Conservation (phyloP, 2,797 vertebrate species). For the Serranus cabrilla region DNA sequence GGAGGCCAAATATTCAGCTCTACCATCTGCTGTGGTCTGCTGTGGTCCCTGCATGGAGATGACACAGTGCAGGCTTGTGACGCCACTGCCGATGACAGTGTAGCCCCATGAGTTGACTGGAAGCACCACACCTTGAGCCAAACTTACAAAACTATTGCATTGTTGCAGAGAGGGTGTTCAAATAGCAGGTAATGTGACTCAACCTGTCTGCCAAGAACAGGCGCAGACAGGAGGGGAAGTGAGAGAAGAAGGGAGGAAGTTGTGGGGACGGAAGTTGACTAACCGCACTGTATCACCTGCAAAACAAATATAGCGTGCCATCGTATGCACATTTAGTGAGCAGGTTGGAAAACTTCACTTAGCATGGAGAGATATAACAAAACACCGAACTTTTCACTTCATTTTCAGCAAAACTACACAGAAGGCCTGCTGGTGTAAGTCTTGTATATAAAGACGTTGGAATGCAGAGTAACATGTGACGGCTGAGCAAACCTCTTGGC, state of each 20-base stretch:
- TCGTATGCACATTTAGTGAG: background rate
- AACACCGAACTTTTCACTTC: background rate
- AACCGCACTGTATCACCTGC: slow-evolving; percentile 73
- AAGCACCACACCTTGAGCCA: slow-evolving; percentile 48
- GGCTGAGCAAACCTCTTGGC: slow-evolving; percentile 42
- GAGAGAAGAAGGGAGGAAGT: slow-evolving; percentile 65
- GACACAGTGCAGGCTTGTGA: slow-evolving; percentile 20
- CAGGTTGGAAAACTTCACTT: background rate
- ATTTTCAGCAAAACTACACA: slow-evolving; percentile 1
- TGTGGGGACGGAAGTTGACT: slow-evolving; percentile 70
- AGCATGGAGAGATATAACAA: background rate
- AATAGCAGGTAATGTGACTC: slow-evolving; percentile 63
- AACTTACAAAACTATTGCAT: background rate
- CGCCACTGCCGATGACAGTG: background rate
- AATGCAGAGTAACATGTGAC: slow-evolving; percentile 60
- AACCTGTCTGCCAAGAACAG: slow-evolving; percentile 71
- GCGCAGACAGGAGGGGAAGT: slow-evolving; percentile 62
- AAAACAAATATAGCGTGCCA: slow-evolving; percentile 17
- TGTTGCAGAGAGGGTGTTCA: slow-evolving; percentile 14
- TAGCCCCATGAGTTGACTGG: background rate
- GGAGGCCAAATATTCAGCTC: slow-evolving; percentile 15
- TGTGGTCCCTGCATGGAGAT: slow-evolving; percentile 12
- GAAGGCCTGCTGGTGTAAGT: background rate
- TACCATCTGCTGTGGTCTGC: slow-evolving; percentile 47
- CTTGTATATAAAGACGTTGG: slow-evolving; percentile 41